These are phyloP conservation scores for Volucella zonaria DNA, from an alignment of 2,888 invertebrate genomes.

Conservation along the genomic window DNA sequence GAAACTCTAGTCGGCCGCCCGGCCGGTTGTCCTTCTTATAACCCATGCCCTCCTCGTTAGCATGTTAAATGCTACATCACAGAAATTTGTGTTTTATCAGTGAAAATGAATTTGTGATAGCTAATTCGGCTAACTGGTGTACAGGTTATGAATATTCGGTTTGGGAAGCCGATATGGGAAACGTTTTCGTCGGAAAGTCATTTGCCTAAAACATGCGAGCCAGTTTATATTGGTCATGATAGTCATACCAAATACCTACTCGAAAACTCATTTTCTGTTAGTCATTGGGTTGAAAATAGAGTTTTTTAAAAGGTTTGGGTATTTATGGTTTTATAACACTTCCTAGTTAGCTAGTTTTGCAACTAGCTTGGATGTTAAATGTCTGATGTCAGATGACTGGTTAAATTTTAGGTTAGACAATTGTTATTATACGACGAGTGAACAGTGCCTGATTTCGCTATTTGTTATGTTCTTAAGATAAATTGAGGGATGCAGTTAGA, in stretches of 20 bases:
- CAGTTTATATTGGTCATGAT: slow-evolving; percentile 8
- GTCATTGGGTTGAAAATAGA: slow-evolving; percentile 32
- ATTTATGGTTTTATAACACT: slow-evolving; percentile 14
- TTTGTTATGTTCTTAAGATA: no score
- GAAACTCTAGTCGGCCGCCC: no score
- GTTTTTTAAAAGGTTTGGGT: neutral
- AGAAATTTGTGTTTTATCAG: slow-evolving; percentile 62
- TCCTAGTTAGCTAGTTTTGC: no score
- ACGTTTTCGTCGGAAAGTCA: slow-evolving; percentile 58
- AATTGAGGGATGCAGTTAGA: no score
- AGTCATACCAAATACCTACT: neutral
- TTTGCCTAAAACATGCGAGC: slow-evolving; percentile 47
- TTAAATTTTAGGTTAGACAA: no score
- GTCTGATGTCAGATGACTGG: no score
- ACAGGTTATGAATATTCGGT: slow-evolving; percentile 55
- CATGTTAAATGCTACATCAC: slow-evolving; percentile 69
- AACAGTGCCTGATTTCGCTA: no score
- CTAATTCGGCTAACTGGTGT: slow-evolving; percentile 19
- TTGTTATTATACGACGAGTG: no score
- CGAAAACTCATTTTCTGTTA: neutral
- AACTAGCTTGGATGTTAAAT: no score
- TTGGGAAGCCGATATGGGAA: slow-evolving; percentile 49
- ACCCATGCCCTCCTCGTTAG: slow-evolving; percentile 47
- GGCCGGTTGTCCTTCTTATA: neutral
- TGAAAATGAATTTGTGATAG: slow-evolving; percentile 43